These are phyloP conservation scores for Megatriorchis doriae DNA, from an alignment of 2,113 vertebrate genomes.

Conservation along the genomic window DNA sequence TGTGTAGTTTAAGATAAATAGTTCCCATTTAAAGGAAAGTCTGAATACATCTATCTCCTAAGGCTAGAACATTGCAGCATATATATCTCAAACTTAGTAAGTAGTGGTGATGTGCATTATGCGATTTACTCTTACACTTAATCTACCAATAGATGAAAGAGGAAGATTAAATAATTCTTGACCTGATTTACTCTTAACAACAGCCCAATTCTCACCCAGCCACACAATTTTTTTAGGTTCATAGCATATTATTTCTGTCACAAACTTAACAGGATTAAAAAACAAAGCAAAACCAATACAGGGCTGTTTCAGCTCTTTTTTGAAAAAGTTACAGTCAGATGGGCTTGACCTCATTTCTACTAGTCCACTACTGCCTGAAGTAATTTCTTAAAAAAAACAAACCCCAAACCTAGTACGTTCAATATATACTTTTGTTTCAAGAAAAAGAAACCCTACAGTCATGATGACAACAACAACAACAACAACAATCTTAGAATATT, in stretches of 20 bases:
- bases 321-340: neutral
- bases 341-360: neutral
- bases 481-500: neutral
- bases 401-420: neutral
- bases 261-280: neutral
- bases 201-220: neutral
- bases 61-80: neutral
- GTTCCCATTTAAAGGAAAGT: neutral
- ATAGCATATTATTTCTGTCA: neutral
- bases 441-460: neutral
- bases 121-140: neutral
- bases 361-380: neutral
- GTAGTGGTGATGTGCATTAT: neutral
- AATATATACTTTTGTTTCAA: neutral
- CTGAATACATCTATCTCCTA: neutral
- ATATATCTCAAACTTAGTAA: neutral
- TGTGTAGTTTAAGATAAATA: neutral
- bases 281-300: neutral
- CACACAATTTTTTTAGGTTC: neutral
- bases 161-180: neutral
- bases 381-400: neutral
- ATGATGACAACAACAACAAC: neutral
- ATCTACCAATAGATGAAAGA: neutral
- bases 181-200: neutral
- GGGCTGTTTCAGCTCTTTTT: neutral